Base-by-base conservation (phyloP, 2,797 vertebrate species). In the Acanthurus leucopareius region DNA sequence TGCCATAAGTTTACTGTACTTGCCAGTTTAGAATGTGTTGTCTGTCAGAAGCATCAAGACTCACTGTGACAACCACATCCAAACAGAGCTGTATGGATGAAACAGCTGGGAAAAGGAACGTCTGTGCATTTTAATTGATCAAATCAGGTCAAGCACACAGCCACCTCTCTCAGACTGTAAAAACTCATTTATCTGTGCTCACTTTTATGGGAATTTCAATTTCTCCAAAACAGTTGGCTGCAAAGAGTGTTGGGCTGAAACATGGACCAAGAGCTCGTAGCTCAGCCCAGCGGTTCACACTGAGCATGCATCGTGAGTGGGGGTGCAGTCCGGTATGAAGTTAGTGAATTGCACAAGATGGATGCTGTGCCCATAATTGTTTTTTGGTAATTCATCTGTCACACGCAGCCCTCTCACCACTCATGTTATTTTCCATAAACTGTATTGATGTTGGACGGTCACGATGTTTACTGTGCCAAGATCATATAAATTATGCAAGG, bases 341-440 rank as follows among this genome's bases (percentile, higher is more conserved):
- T 79, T 42, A 32, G 35, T 66, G 11, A 63, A 57, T 28, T 51
- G 54, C 75, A 25, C 2, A 32, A 74, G 38, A 65, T 40, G 53
- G 60, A 73, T 73, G 42, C 19, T 35, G 45, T 51, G 77, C 63
- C 74, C 56, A 35, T 73, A 73, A 83, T 80, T 82, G 58, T 68
- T 82, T 86, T 86, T 75, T 71, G 48, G 52, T 82, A 71, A 79
- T 78, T 87, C 51, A 77, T 89, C 77, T 71, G 66, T 48, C 62
- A 60, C 13, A 2, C 51, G 62, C 48, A 22, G 57, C 65, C 42
- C 47, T 78, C 54, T 28, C 74, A 38, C 61, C 62, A 16, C 68
- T 75, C 66, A 5, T 62, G 64, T 69, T 75, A 22, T 52, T 32
- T 86, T 72, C 38, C 67, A 73, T 77, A 44, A 86, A 78, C 64